phyloP scores from a whole-genome alignment of 2,888 invertebrate species.

The Caenorhabditis japonica region DNA sequence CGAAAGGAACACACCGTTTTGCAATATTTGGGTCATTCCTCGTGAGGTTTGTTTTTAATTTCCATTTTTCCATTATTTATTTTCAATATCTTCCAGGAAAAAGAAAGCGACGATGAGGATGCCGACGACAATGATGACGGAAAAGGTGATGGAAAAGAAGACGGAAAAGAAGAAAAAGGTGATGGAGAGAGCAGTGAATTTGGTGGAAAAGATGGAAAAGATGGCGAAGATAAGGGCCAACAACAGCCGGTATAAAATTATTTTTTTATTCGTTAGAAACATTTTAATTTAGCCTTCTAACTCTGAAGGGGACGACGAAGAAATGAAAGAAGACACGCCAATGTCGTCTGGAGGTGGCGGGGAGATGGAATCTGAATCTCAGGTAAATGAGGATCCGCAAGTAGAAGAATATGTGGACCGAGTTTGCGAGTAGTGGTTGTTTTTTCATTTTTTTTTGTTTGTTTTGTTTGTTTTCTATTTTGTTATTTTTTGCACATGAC shows the following conservation, averaged over 20 bases:
- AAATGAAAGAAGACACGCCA: conserved; percentile 1
- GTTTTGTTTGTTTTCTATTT: too few relatives aligned
- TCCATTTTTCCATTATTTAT: too few relatives aligned
- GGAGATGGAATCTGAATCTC: conserved; percentile 10
- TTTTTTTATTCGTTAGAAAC: not conserved
- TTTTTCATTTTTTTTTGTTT: too few relatives aligned
- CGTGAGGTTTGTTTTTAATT: too few relatives aligned
- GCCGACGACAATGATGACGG: not conserved
- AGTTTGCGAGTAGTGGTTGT: too few relatives aligned
- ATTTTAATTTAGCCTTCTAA: conserved; percentile 8
- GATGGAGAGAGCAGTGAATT: conserved; percentile 2
- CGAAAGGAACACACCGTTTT: conserved; percentile 83
- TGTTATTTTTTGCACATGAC: too few relatives aligned
- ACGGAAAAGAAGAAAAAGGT: conserved; percentile 1
- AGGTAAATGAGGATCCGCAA: conserved; percentile 33
- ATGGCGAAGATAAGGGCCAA: not conserved
- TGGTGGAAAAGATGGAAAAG: conserved; percentile 7
- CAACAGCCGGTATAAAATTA: conserved; percentile 15
- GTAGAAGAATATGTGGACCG: not conserved
- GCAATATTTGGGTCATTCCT: conserved; percentile 89
- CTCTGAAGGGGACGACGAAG: conserved; percentile 8
- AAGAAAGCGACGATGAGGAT: conserved; percentile 6
- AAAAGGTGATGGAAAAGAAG: conserved; percentile 44
- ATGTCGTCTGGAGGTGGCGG: not conserved
- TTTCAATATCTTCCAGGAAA: conserved; percentile 1